Percentiles rank a stretch among this genome's conserved stretches.
Evolutionary conservation across 2,797 vertebrate genomes (phyloP).

Genomic region (Cryptoprocta ferox): DNA sequence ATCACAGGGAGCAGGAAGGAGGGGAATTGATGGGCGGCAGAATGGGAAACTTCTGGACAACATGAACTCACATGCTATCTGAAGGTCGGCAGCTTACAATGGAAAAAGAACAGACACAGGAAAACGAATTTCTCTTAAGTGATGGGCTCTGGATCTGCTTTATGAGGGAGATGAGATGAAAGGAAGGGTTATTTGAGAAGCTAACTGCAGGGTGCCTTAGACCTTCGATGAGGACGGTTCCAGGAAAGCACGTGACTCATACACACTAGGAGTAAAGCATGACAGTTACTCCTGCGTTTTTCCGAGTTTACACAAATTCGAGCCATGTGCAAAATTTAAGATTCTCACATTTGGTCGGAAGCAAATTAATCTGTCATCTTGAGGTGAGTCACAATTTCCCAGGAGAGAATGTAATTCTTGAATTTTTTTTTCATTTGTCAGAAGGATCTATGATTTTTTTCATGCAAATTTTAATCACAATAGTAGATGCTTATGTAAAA

Average conservation of each 20-base stretch:
- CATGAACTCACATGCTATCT: not conserved
- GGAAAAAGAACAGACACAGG: not conserved
- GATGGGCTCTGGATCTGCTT: not conserved
- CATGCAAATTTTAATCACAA: slow-evolving; percentile 43
- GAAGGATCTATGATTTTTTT: slow-evolving; percentile 18
- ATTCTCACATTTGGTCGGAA: slow-evolving; percentile 14
- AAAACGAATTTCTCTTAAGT: slow-evolving; percentile 1
- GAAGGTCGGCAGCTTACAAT: not conserved
- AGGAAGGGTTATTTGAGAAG: not conserved
- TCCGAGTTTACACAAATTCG: not conserved
- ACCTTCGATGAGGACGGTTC: not conserved
- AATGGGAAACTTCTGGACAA: not conserved
- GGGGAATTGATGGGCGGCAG: not conserved
- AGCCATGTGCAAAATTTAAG: not conserved
- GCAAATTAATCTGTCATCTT: not conserved
- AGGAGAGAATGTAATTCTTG: not conserved
- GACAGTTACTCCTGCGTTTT: not conserved
- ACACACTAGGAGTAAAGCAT: not conserved
- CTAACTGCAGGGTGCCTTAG: not conserved
- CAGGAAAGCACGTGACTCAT: not conserved
- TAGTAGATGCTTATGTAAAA: not conserved
- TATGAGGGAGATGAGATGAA: not conserved
- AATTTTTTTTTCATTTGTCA: not conserved
- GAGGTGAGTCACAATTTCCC: not conserved
- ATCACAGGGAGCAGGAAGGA: not conserved